A percentile compares a stretch with the other conserved stretches of the same genome.
Conservation (phyloP, 2,113 vertebrate genomes). For the Hepsetus odoe region DNA sequence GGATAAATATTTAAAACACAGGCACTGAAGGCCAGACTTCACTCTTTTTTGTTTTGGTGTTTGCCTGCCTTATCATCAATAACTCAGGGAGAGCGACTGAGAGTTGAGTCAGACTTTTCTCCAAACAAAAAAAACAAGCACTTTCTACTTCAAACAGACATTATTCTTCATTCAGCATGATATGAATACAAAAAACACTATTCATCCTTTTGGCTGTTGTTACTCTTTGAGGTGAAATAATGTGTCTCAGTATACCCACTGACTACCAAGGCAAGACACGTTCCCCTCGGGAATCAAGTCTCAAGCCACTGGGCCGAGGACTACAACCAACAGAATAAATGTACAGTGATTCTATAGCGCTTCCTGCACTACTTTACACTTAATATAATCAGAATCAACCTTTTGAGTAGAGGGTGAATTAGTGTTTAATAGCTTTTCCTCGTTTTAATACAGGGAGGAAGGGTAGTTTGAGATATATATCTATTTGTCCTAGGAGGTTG, state of each 20-base stretch:
- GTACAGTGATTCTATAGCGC: neutral
- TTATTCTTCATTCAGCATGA: neutral
- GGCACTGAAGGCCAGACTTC: conserved; percentile 3
- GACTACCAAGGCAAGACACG: neutral
- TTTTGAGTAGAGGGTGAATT: too few relatives aligned
- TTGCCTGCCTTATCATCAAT: conserved; percentile 6
- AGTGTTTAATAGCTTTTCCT: too few relatives aligned
- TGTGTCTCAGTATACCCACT: neutral
- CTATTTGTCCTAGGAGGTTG: too few relatives aligned
- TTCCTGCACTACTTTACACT: neutral
- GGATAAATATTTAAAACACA: conserved; percentile 30
- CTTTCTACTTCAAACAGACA: neutral
- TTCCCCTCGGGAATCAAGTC: neutral
- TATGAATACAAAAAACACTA: conserved; percentile 18
- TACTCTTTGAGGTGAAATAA: conserved; percentile 32
- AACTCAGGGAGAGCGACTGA: neutral
- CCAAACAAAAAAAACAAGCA: neutral
- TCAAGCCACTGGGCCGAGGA: neutral
- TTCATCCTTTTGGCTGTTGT: conserved; percentile 18
- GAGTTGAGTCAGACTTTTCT: neutral
- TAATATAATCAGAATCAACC: too few relatives aligned
- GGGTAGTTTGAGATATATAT: too few relatives aligned
- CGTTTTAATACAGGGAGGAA: too few relatives aligned
- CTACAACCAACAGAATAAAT: neutral
- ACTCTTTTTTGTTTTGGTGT: conserved; percentile 5